Evolutionary conservation across 2,888 invertebrate genomes (phyloP).

Genomic region (Andricus curvator): DNA sequence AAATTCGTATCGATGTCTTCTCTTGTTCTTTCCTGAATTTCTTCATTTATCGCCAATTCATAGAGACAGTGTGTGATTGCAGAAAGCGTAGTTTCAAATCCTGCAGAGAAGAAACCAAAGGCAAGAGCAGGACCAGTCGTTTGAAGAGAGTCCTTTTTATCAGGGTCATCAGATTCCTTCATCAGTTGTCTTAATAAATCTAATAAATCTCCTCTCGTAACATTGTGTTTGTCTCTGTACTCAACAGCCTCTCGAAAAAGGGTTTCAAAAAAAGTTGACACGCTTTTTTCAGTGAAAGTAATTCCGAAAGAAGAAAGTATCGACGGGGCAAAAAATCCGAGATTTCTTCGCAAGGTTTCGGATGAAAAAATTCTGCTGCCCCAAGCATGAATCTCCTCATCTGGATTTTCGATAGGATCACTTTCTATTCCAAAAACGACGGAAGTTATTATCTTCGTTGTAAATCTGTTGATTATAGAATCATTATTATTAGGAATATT

Average conservation of each 20-base stretch:
- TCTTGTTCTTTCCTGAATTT: slow-evolving; percentile 74
- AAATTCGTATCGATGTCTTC: slow-evolving; percentile 72
- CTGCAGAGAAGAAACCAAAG: slow-evolving; percentile 77
- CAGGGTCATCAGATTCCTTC: slow-evolving; percentile 52
- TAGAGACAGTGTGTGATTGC: slow-evolving; percentile 77
- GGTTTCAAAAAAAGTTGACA: slow-evolving; percentile 67
- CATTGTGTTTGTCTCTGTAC: slow-evolving; percentile 62
- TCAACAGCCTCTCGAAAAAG: slow-evolving; percentile 65
- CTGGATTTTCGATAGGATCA: slow-evolving; percentile 61
- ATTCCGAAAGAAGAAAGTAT: slow-evolving; percentile 54
- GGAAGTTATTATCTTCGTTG: slow-evolving; percentile 63
- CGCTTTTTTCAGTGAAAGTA: slow-evolving; percentile 47
- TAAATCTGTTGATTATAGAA: slow-evolving; percentile 50
- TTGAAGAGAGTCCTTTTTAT: neutral
- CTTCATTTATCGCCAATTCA: slow-evolving; percentile 74
- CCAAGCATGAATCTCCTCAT: slow-evolving; percentile 63
- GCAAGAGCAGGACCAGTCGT: slow-evolving; percentile 71
- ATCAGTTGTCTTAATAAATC: slow-evolving; percentile 67
- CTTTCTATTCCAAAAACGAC: slow-evolving; percentile 62
- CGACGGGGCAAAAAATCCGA: slow-evolving; percentile 55
- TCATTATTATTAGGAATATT: neutral
- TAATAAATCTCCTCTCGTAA: slow-evolving; percentile 68
- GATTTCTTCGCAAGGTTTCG: slow-evolving; percentile 50
- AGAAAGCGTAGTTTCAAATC: slow-evolving; percentile 79
- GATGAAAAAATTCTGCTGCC: slow-evolving; percentile 61